Conservation (phyloP, 2,797 vertebrate genomes). For the Euphonia xanthogaster region DNA sequence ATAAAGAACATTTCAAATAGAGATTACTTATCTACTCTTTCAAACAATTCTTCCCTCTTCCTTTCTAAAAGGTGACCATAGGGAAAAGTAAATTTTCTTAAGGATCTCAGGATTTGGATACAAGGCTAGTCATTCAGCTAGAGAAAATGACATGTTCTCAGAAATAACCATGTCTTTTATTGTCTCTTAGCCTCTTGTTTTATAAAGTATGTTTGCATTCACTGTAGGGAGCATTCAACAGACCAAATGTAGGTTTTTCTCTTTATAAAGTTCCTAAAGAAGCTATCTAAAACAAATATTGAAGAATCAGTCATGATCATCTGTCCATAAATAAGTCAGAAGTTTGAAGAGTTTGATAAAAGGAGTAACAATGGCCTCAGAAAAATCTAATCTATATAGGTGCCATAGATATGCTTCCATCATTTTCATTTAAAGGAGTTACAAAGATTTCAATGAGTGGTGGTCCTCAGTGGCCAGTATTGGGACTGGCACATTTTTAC, state of each 20-base stretch:
- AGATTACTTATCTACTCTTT: background rate
- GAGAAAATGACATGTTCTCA: background rate
- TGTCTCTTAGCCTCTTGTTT: background rate
- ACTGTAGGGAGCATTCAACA: background rate
- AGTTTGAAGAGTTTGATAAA: background rate
- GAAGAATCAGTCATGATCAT: background rate
- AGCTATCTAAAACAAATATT: background rate
- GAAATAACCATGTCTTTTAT: background rate
- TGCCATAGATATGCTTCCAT: background rate
- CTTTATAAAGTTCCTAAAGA: background rate
- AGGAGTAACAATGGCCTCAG: background rate
- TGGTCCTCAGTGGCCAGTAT: background rate
- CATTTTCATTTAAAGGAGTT: background rate
- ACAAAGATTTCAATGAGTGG: background rate
- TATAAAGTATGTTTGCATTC: background rate
- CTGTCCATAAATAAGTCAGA: background rate
- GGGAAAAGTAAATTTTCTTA: background rate
- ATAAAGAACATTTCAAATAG: background rate
- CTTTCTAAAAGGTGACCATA: background rate
- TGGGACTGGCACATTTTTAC: background rate
- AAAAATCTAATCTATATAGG: background rate
- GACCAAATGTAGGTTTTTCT: background rate
- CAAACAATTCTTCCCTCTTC: background rate
- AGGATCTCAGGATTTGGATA: background rate
- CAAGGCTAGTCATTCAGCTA: background rate